Evolutionary conservation across 2,888 invertebrate species (phyloP).

Genomic region (Cyaniris semiargus): DNA sequence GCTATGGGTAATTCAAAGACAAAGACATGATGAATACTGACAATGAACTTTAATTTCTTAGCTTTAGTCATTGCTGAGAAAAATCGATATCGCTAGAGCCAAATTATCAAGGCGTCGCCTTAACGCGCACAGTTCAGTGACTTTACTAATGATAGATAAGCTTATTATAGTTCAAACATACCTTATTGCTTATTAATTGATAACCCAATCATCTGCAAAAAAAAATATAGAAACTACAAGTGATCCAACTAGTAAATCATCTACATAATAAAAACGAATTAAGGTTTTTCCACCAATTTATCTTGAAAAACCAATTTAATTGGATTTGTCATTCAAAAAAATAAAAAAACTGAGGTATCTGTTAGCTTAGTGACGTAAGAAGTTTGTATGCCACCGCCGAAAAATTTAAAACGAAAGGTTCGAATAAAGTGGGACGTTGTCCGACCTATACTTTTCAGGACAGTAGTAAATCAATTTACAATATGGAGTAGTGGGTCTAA

Average conservation of each 20-base stretch:
- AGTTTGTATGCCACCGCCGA: neutral
- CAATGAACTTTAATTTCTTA: too few relatives aligned
- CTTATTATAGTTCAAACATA: neutral
- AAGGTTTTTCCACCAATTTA: neutral
- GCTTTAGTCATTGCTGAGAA: too few relatives aligned
- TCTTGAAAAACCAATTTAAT: neutral
- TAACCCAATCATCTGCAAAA: neutral
- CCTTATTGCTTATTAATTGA: neutral
- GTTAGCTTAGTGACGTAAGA: neutral
- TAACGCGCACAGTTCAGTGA: neutral
- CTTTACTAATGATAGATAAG: neutral
- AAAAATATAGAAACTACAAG: neutral
- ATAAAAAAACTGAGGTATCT: neutral
- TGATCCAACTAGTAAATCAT: neutral
- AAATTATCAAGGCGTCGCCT: too few relatives aligned
- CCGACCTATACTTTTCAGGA: neutral
- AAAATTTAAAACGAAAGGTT: neutral
- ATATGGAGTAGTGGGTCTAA: constrained; percentile 21
- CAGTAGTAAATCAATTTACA: neutral
- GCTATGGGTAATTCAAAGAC: too few relatives aligned
- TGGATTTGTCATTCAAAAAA: neutral
- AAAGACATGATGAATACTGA: too few relatives aligned
- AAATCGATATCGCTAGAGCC: too few relatives aligned
- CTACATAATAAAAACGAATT: neutral
- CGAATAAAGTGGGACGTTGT: neutral